phyloP scores from a whole-genome alignment of 2,888 invertebrate species.

The Xanthorhoe designata region DNA sequence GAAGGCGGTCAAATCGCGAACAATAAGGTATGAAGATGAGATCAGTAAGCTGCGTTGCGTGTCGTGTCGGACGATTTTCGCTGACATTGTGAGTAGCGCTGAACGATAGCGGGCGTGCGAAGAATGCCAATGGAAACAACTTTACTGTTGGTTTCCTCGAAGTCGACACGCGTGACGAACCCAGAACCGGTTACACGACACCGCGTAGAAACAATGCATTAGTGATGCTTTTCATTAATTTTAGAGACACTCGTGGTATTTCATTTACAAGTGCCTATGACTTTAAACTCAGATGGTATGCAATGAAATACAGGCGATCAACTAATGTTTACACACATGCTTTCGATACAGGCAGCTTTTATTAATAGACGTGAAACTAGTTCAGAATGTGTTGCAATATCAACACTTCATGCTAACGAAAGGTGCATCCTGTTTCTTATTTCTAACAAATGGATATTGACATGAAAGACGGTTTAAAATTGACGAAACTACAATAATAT shows the following conservation, averaged over 20 bases:
- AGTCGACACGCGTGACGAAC: conserved; percentile 75
- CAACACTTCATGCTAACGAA: conserved; percentile 43
- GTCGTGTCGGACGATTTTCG: conserved; percentile 43
- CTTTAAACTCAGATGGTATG: conserved; percentile 36
- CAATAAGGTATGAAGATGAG: conserved; percentile 65
- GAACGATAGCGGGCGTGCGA: conserved; percentile 67
- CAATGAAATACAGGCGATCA: conserved; percentile 48
- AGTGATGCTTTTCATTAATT: conserved; percentile 73
- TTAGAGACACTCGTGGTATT: conserved; percentile 58
- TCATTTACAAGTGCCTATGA: conserved; percentile 58
- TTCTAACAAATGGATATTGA: conserved; percentile 43
- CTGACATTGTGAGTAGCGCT: conserved; percentile 56
- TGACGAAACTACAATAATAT: no score
- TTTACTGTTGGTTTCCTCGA: conserved; percentile 79
- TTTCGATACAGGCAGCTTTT: conserved; percentile 43
- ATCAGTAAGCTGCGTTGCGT: conserved; percentile 49
- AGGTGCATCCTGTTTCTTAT: conserved; percentile 52
- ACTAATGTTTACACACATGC: conserved; percentile 54
- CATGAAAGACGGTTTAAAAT: conserved; percentile 53
- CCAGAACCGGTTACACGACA: conserved; percentile 74
- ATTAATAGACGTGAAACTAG: conserved; percentile 52
- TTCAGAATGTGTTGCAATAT: conserved; percentile 54
- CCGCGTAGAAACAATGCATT: conserved; percentile 76
- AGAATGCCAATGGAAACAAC: conserved; percentile 78
- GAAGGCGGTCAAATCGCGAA: conserved; percentile 50